phyloP scores from a whole-genome alignment of 2,888 invertebrate species.

The Amorpha juglandis region DNA sequence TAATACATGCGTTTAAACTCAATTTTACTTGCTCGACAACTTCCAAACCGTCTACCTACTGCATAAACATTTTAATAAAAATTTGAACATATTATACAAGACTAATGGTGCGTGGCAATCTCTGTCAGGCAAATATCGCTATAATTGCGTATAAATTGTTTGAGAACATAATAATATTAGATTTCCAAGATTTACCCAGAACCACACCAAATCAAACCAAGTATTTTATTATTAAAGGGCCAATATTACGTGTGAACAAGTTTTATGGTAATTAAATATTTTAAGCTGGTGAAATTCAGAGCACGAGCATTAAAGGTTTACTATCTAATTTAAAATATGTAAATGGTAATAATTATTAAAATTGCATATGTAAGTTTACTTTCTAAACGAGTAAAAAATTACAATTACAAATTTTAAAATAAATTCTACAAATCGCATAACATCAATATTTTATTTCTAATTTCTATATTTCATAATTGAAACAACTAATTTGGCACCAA shows the following conservation, averaged over 20 bases:
- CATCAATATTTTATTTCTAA: neutral
- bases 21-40: slow-evolving; percentile 28
- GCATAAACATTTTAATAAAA: slow-evolving; percentile 49
- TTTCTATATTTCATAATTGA: neutral
- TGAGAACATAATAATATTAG: slow-evolving; percentile 50
- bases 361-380: neutral
- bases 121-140: slow-evolving; percentile 47
- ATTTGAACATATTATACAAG: slow-evolving; percentile 45
- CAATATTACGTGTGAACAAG: neutral
- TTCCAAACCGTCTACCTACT: slow-evolving; percentile 40
- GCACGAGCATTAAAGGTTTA: too few relatives aligned
- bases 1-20: too few relatives aligned
- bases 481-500: neutral
- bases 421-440: neutral
- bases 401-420: too few relatives aligned
- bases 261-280: neutral
- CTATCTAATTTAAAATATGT: too few relatives aligned
- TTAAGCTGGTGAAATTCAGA: neutral
- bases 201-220: slow-evolving; percentile 13
- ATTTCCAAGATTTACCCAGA: slow-evolving; percentile 33
- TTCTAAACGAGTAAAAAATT: too few relatives aligned
- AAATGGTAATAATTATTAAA: neutral
- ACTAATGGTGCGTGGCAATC: slow-evolving; percentile 59
- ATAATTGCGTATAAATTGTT: slow-evolving; percentile 46
- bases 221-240: neutral